These are phyloP conservation scores for Ellobium chinense DNA, from an alignment of 2,888 invertebrate species.

Conservation along the genomic window DNA sequence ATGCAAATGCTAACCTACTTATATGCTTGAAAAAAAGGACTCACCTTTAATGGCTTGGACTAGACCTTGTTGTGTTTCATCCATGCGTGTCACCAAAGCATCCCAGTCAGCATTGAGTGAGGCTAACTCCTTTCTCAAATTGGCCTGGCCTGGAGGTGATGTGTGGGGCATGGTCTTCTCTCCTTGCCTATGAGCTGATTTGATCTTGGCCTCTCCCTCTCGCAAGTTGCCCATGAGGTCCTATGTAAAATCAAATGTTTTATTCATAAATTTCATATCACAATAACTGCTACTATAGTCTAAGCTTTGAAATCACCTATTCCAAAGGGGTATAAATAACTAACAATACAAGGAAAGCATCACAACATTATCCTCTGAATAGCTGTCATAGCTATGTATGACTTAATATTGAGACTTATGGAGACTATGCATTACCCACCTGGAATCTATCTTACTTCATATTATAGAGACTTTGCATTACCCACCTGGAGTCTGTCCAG, in stretches of 20 bases:
- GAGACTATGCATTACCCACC: too few species aligned
- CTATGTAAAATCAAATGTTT: too few species aligned
- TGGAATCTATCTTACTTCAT: too few species aligned
- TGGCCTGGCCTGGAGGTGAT: slow-evolving; percentile 94
- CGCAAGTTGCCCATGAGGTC: slow-evolving; percentile 64
- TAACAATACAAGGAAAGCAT: too few species aligned
- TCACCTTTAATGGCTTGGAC: slow-evolving; percentile 89
- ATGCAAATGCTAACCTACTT: neutral
- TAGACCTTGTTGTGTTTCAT: slow-evolving; percentile 89
- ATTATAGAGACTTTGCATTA: too few species aligned
- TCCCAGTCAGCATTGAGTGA: slow-evolving; percentile 92
- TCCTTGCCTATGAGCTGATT: slow-evolving; percentile 90
- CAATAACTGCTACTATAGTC: too few species aligned
- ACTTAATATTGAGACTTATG: too few species aligned
- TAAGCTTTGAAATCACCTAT: too few species aligned
- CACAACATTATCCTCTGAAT: too few species aligned
- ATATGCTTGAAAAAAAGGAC: neutral
- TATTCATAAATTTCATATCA: too few species aligned
- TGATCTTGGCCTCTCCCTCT: slow-evolving; percentile 84
- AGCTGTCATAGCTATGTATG: too few species aligned
- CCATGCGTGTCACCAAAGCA: slow-evolving; percentile 89
- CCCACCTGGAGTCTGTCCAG: slow-evolving; percentile 66
- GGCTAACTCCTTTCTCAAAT: slow-evolving; percentile 90
- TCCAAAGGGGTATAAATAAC: too few species aligned
- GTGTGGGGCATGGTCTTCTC: slow-evolving; percentile 95